Percentiles rank a stretch among this genome's conserved stretches.
Conservation (phyloP, 2,113 vertebrate genomes). For the Astur gentilis region DNA sequence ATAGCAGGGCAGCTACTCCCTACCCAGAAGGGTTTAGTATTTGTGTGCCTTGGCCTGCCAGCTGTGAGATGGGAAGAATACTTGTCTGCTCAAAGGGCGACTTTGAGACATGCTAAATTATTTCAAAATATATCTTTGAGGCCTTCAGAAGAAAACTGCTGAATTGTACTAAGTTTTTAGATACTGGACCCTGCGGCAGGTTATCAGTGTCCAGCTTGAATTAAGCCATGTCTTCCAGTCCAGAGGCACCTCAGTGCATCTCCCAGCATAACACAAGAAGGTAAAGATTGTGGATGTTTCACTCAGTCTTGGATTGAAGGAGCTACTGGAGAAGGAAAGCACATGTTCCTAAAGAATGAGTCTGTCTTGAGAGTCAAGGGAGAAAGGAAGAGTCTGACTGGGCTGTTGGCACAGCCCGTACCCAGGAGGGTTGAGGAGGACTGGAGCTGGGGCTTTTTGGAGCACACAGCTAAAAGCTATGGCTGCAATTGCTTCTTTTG, state of each 20-base stretch:
- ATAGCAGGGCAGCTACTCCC: conserved; percentile 55
- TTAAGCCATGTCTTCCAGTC: background rate
- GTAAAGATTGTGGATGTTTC: background rate
- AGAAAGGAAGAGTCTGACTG: background rate
- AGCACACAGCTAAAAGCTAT: background rate
- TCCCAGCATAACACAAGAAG: background rate
- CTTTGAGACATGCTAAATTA: conserved; percentile 11
- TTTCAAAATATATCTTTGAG: conserved; percentile 44
- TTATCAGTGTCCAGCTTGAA: background rate
- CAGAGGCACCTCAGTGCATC: background rate
- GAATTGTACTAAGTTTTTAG: background rate
- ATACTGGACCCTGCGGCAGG: background rate
- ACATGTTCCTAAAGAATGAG: background rate
- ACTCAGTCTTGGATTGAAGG: background rate
- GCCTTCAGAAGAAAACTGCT: conserved; percentile 24
- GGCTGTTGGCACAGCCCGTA: background rate
- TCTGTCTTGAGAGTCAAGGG: background rate
- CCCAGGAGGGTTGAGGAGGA: background rate
- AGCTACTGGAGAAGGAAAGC: background rate
- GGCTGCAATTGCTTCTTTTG: background rate
- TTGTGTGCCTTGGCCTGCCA: conserved; percentile 55
- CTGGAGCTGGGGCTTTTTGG: background rate
- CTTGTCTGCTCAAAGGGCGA: conserved; percentile 18
- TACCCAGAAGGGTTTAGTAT: conserved; percentile 62
- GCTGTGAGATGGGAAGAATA: conserved; percentile 33